Conservation (phyloP, 2,113 vertebrate species). For the Manacus vitellinus region DNA sequence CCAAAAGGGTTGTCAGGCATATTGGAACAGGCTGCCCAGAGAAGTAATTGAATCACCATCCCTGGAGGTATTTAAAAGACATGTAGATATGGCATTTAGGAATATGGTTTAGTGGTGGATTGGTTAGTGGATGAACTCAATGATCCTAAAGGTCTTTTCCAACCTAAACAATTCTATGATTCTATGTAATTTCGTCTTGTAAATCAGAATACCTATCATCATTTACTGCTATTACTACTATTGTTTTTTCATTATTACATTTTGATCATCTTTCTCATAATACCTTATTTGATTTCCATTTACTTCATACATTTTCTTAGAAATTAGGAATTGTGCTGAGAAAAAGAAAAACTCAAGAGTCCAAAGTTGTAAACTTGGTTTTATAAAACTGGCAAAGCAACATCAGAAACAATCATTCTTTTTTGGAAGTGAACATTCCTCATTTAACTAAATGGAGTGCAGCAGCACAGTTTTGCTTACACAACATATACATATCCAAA, state of each 20-base stretch:
- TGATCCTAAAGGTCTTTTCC: background rate
- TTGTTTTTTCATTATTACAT: background rate
- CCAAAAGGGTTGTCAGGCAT: background rate
- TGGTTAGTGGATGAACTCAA: background rate
- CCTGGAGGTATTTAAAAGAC: background rate
- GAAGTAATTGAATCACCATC: background rate
- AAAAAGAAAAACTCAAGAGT: background rate
- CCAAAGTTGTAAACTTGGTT: background rate
- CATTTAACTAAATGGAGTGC: background rate
- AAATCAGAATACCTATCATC: background rate
- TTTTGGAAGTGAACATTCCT: background rate
- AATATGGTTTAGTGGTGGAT: background rate
- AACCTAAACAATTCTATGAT: background rate
- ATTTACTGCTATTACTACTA: background rate
- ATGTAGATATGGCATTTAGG: background rate
- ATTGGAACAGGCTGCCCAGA: background rate
- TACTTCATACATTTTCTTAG: background rate
- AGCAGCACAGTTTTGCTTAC: background rate
- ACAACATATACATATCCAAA: background rate
- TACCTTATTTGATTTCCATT: background rate
- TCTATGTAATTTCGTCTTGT: background rate
- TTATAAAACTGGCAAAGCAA: background rate
- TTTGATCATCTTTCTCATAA: background rate
- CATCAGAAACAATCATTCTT: background rate
- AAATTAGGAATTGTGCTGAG: background rate